A percentile compares a stretch with the other conserved stretches of the same genome.
Conservation (phyloP, 2,113 vertebrate genomes). For the Abramis brama region DNA sequence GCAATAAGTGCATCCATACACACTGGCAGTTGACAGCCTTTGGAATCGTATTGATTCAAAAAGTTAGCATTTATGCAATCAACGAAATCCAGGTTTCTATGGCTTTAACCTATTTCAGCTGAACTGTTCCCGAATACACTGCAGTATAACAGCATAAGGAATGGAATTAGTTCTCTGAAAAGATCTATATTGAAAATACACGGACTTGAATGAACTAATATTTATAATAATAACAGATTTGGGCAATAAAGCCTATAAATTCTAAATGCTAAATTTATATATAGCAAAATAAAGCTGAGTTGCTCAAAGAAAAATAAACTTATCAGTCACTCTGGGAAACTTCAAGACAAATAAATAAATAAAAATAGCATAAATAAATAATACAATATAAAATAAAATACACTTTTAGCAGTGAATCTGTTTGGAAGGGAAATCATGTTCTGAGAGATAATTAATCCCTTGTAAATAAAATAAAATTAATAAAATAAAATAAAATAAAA, state of each 20-base stretch:
- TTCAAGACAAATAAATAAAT: neutral
- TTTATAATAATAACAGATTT: conserved; percentile 27
- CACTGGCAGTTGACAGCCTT: conserved; percentile 30
- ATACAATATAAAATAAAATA: neutral
- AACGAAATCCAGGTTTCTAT: conserved; percentile 38
- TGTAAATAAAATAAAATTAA: neutral
- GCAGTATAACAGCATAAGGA: conserved; percentile 30
- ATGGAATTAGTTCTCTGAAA: conserved; percentile 37
- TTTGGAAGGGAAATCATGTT: neutral
- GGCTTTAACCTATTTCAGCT: conserved; percentile 51
- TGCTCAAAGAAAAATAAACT: neutral
- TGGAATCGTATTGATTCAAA: conserved; percentile 23
- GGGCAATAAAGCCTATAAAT: neutral
- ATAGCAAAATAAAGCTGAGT: neutral
- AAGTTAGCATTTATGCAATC: conserved; percentile 30
- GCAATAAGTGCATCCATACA: conserved; percentile 26
- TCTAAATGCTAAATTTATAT: neutral
- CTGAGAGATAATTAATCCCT: neutral
- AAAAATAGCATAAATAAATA: neutral
- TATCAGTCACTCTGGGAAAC: neutral
- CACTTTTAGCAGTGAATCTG: neutral
- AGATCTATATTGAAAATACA: conserved; percentile 21
- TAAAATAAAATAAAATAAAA: neutral
- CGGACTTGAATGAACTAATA: neutral
- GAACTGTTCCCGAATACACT: conserved; percentile 24